Conservation (phyloP, 2,797 vertebrate genomes). For the Valencia hispanica region DNA sequence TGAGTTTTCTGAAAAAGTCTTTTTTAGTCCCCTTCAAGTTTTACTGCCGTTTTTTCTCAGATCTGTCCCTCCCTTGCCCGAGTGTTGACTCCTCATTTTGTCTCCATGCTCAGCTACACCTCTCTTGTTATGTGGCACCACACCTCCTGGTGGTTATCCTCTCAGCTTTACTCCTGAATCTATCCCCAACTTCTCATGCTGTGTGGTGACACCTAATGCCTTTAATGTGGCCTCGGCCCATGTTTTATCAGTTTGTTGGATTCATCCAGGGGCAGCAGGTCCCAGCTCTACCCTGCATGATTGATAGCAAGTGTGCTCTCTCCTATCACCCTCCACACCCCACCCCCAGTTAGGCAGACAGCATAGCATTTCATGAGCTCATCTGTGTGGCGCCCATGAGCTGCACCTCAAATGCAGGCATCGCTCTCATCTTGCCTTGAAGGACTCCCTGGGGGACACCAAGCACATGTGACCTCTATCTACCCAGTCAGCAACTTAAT, state of each 20-base stretch:
- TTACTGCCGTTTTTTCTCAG: slow-evolving; percentile 80
- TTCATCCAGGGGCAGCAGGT: slow-evolving; percentile 64
- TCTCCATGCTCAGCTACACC: slow-evolving; percentile 78
- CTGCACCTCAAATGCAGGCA: slow-evolving; percentile 82
- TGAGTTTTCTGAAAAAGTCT: slow-evolving; percentile 49
- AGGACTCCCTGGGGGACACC: slow-evolving; percentile 75
- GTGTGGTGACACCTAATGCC: slow-evolving; percentile 82
- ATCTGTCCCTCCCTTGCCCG: slow-evolving; percentile 62
- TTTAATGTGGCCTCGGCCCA: slow-evolving; percentile 84
- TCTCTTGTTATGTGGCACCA: slow-evolving; percentile 89
- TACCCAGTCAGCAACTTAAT: slow-evolving; percentile 53
- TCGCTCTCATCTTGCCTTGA: slow-evolving; percentile 69
- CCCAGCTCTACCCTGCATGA: slow-evolving; percentile 79
- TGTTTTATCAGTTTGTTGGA: slow-evolving; percentile 69
- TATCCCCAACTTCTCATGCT: slow-evolving; percentile 60
- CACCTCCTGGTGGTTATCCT: slow-evolving; percentile 88
- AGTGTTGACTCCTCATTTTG: slow-evolving; percentile 69
- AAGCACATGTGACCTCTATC: slow-evolving; percentile 75
- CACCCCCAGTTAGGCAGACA: slow-evolving; percentile 73
- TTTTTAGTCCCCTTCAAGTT: slow-evolving; percentile 68
- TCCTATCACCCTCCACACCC: slow-evolving; percentile 78
- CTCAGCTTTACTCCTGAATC: slow-evolving; percentile 73
- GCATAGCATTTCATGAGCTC: slow-evolving; percentile 89
- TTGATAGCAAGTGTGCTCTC: slow-evolving; percentile 86
- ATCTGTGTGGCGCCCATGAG: slow-evolving; percentile 87